A percentile compares a stretch with the other conserved stretches of the same genome.
These are phyloP conservation scores for Parnassius smintheus DNA, from an alignment of 2,888 invertebrate species.

Conservation along the genomic window DNA sequence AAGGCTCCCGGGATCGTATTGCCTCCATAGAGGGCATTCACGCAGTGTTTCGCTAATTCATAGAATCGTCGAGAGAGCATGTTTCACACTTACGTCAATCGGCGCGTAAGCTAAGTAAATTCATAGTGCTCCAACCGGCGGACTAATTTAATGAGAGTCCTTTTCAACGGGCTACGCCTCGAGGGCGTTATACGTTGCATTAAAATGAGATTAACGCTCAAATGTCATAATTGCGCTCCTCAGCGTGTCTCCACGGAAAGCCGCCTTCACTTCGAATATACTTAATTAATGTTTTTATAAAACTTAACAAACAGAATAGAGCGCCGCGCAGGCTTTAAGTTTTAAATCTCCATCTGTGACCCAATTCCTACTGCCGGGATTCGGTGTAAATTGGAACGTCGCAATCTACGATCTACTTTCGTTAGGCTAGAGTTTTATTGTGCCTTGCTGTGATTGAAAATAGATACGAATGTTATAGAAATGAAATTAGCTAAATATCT, in stretches of 20 bases:
- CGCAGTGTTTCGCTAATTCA: conserved; percentile 56
- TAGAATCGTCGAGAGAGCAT: conserved; percentile 61
- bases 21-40: conserved; percentile 69
- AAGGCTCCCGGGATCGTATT: conserved; percentile 57
- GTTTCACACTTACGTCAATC: conserved; percentile 73
- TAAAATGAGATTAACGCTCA: conserved; percentile 54
- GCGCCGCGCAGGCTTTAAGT: conserved; percentile 5
- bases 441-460: neutral
- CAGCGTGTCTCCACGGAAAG: conserved; percentile 36
- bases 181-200: conserved; percentile 45
- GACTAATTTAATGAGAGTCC: conserved; percentile 77
- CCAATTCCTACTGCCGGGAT: conserved; percentile 5
- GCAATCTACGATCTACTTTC: conserved; percentile 4
- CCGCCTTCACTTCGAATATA: conserved; percentile 36
- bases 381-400: conserved; percentile 13
- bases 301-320: conserved; percentile 16
- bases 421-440: neutral
- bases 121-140: conserved; percentile 74
- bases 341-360: conserved; percentile 15
- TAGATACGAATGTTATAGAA: neutral
- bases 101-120: conserved; percentile 64
- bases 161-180: conserved; percentile 52
- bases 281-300: conserved; percentile 40
- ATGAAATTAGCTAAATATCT: neutral
- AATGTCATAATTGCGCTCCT: conserved; percentile 53